phyloP scores from a whole-genome alignment of 2,888 invertebrate species.

The Gymnoscelis rufifasciata region DNA sequence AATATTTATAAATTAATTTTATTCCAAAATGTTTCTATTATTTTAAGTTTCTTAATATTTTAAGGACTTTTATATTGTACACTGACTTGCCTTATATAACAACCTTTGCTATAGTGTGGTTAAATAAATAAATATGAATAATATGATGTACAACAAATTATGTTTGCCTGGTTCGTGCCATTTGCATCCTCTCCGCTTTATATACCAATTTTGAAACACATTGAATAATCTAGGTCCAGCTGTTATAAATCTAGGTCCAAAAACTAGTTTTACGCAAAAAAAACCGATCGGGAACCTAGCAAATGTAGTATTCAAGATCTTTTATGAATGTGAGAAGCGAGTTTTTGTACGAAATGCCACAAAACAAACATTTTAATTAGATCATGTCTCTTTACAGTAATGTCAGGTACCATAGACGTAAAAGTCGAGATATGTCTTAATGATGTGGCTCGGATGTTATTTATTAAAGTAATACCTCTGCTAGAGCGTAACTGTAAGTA shows the following conservation, averaged over 20 bases:
- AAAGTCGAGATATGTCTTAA: conserved; percentile 5
- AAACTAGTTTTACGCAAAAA: background rate
- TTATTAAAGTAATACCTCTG: conserved; percentile 2
- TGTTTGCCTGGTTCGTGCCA: too few species aligned
- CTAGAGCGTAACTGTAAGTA: background rate
- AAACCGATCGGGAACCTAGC: background rate
- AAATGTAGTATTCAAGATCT: background rate
- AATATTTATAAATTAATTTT: too few species aligned
- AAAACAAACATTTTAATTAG: conserved; percentile 8
- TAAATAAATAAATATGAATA: too few species aligned
- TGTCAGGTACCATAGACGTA: conserved; percentile 2
- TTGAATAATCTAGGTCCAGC: too few species aligned
- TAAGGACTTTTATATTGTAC: too few species aligned
- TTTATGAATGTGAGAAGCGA: background rate
- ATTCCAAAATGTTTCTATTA: too few species aligned
- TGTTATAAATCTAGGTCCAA: background rate
- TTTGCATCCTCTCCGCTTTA: too few species aligned
- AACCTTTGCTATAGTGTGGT: too few species aligned
- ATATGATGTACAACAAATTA: too few species aligned
- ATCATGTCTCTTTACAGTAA: conserved; percentile 6
- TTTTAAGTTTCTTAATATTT: too few species aligned
- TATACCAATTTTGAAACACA: too few species aligned
- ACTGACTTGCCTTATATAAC: too few species aligned
- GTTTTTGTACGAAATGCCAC: background rate
- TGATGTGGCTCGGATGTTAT: conserved; percentile 4